These are phyloP conservation scores for Brachynemurus nebulosus DNA, from an alignment of 2,888 invertebrate genomes.

Conservation along the genomic window DNA sequence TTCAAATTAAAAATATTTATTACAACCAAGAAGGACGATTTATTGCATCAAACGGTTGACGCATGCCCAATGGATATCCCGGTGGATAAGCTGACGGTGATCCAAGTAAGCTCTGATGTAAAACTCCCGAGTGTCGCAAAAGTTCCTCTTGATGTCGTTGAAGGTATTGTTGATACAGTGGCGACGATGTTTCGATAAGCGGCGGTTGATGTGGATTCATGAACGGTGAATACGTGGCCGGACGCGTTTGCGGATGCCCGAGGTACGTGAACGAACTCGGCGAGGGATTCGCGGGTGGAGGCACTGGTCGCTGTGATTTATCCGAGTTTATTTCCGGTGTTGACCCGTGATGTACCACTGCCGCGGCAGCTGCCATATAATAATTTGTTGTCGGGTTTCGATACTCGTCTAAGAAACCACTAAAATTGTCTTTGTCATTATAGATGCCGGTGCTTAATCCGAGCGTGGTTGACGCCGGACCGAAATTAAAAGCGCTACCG, in stretches of 20 bases:
- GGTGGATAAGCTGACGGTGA: slow-evolving; percentile 39
- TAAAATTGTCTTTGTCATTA: slow-evolving; percentile 49
- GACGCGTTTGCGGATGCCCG: slow-evolving; percentile 37
- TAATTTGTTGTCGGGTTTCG: slow-evolving; percentile 48
- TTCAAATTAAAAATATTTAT: too few species aligned
- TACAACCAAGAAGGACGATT: slow-evolving; percentile 57
- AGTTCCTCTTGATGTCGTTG: slow-evolving; percentile 47
- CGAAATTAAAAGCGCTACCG: slow-evolving; percentile 75
- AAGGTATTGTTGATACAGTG: slow-evolving; percentile 59
- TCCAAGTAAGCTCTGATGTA: slow-evolving; percentile 34
- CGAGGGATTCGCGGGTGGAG: slow-evolving; percentile 35
- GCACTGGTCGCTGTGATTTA: slow-evolving; percentile 33
- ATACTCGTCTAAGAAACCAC: slow-evolving; percentile 54
- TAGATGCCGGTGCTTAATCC: slow-evolving; percentile 41
- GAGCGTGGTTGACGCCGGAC: slow-evolving; percentile 47
- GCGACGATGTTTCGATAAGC: slow-evolving; percentile 45
- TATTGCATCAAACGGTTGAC: slow-evolving; percentile 58
- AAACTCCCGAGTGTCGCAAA: slow-evolving; percentile 35
- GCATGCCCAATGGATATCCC: slow-evolving; percentile 49
- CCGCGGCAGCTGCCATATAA: slow-evolving; percentile 36
- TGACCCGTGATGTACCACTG: slow-evolving; percentile 25
- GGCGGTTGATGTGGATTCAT: slow-evolving; percentile 36
- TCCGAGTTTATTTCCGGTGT: slow-evolving; percentile 34
- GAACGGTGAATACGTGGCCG: slow-evolving; percentile 44
- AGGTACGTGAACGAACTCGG: slow-evolving; percentile 28